Base-by-base conservation (phyloP, 2,113 vertebrate genomes). In the Paratilapia polleni region DNA sequence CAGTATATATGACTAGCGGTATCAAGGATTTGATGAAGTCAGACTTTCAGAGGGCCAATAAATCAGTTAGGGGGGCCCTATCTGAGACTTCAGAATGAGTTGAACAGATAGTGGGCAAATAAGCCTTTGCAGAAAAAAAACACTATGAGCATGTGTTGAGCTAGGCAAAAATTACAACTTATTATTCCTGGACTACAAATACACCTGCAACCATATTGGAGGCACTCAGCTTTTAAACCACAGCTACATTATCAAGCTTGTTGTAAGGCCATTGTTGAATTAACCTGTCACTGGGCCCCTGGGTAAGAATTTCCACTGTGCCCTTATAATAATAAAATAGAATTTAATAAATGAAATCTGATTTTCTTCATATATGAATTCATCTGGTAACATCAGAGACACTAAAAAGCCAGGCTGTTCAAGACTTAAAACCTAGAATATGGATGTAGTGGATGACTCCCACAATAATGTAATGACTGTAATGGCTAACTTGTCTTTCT, bases 11-110 rank as follows among this genome's bases (percentile, higher is more conserved):
- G 89, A 91, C 79, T 85, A 81, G 89, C 82, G 43, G 82, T 85
- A 93, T 93, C 90, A 84, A 84, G 88, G 91, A 92, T 92, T 91
- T 93, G 93, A 94, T 94, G 93, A 92, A 93, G 93, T 93, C 90
- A 88, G 92, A 92, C 89, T 93, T 89, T 89, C 79, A 66, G 77
- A 36, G 79, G 83, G 52, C 59, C 81, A 36, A 90, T 93, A 89
- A 94, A 95, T 94, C 94, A 90, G 87, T 58, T 70, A 74, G 83
- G 58, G 59, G 15, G 28, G 15, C 15, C 8, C 3, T 2, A 56
- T 4, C 9, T 22, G 22, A 57, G 9, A 57, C n/a, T 22, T 57
- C 9, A 56, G 4, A 22, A 57, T 22, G 54, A 22, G n/a, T 57
- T 2, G 9, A 11, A 31, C 28, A 75, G 56, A 76, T 17, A 41